phyloP scores from a whole-genome alignment of 2,888 invertebrate genomes.

The Polietes domitor region DNA sequence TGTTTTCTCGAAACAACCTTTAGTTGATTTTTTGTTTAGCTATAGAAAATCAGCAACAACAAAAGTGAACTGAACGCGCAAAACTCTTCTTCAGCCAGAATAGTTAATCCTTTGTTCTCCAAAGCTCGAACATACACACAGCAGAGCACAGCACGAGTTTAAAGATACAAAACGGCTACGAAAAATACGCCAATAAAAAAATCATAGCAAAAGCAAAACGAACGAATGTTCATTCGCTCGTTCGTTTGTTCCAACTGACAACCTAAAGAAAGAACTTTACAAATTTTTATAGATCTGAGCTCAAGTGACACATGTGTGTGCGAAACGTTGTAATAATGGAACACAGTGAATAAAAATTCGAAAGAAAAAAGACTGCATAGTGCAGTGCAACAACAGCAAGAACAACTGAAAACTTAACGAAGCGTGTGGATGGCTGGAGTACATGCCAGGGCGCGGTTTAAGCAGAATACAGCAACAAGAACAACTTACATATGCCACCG shows the following conservation, averaged over 20 bases:
- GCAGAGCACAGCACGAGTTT: conserved; percentile 65
- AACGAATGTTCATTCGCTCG: neutral
- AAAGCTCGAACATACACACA: conserved; percentile 53
- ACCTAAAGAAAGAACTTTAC: conserved; percentile 34
- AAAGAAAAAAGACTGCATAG: too few species aligned
- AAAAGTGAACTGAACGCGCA: neutral
- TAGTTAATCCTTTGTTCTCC: conserved; percentile 66
- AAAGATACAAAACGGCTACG: conserved; percentile 58
- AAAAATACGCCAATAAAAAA: conserved; percentile 22
- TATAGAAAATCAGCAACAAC: conserved; percentile 3
- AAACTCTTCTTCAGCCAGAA: conserved; percentile 40
- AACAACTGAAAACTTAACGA: conserved; percentile 49
- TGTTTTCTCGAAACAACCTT: conserved; percentile 33
- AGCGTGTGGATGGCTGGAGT: conserved; percentile 48
- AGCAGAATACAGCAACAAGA: conserved; percentile 50
- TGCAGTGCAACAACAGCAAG: neutral
- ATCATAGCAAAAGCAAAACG: neutral
- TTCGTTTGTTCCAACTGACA: neutral
- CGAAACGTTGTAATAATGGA: neutral
- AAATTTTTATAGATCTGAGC: conserved; percentile 49
- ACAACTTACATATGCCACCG: neutral
- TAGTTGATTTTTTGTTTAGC: conserved; percentile 7
- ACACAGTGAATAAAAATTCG: conserved; percentile 13
- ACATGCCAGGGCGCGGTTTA: conserved; percentile 61
- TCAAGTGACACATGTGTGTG: conserved; percentile 61